Base-by-base conservation (phyloP, 1,140 invertebrate genomes). In the Aricia agestis region DNA sequence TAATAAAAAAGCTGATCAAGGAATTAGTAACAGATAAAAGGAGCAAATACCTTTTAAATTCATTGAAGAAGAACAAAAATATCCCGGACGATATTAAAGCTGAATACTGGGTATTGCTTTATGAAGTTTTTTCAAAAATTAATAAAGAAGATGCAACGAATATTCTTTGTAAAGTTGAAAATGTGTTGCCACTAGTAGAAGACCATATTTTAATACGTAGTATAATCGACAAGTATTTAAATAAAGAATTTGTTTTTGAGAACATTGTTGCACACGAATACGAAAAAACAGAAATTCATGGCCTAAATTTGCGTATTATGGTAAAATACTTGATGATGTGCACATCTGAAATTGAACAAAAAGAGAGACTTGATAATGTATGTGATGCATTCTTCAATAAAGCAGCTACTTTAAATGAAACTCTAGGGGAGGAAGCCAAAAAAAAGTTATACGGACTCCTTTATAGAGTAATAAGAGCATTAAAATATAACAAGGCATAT, bases 401-500 rank as follows among this genome's bases (percentile, higher is more conserved):
- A 17, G 66, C 79, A 57, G 61, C 75, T 63, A 9, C 31, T 18
- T 18, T 77, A 17, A 70, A 65, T 58, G 19, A 75, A 58, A 59
- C 67, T 17, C 10, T 31, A 31, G 67, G 61, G n/a, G 67, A 72
- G 2, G 72, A 73, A 61, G 45, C 61, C 15, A 58, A 69, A 19
- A 69, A 67, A 7, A 10, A 18, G 9, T 72, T 63, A 65, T 31
- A 63, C n/a, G 36, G 71, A 45, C 72, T 63, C 70, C 19, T 79
- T 58, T 36, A 76, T 13, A 66, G 69, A 42, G 78, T 85, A 36
- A 58, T 83, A 36, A 31, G 32, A 19, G 19, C 72, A 13, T 78
- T 86, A 45, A 83, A 82, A 75, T 85, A 79, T 32, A 82, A 70
- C 6, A 74, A 74, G 67, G 83, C 71, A 2, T 84, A 85, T 76